These are phyloP conservation scores for Tonatia bakeri DNA, from an alignment of 2,113 vertebrate species.

Conservation along the genomic window DNA sequence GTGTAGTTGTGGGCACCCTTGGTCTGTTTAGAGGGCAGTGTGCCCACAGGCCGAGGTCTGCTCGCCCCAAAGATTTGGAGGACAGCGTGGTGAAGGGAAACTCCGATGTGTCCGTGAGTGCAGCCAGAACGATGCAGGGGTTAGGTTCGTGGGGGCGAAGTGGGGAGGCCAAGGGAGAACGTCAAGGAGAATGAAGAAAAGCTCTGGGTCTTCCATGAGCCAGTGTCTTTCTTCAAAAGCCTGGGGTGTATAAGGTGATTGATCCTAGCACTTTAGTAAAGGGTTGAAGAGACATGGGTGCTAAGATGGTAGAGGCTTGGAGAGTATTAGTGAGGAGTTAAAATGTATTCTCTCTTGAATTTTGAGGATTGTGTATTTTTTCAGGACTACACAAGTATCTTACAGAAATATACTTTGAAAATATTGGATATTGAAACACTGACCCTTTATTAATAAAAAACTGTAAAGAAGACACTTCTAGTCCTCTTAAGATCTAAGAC, in stretches of 20 bases:
- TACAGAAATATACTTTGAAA: background rate
- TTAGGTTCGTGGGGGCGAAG: background rate
- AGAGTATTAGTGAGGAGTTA: background rate
- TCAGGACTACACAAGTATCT: background rate
- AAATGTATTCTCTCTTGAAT: background rate
- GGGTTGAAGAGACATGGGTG: background rate
- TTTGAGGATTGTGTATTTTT: background rate
- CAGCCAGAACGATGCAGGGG: background rate
- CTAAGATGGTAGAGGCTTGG: background rate
- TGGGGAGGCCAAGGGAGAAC: background rate
- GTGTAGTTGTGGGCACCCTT: background rate
- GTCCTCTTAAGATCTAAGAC: background rate
- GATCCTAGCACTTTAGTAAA: background rate
- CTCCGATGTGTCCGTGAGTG: background rate
- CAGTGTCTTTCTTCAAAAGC: background rate
- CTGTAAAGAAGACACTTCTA: background rate
- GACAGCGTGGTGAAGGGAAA: background rate
- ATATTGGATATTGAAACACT: background rate
- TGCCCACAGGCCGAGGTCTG: background rate
- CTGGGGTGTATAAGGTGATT: background rate
- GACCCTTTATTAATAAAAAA: background rate
- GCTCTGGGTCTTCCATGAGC: background rate
- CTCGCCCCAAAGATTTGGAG: background rate
- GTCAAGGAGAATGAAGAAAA: background rate
- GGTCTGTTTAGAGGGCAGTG: background rate